A percentile compares a stretch with the other conserved stretches of the same genome.
Evolutionary conservation across 2,797 vertebrate species (phyloP).

Genomic region (Smutsia gigantea): DNA sequence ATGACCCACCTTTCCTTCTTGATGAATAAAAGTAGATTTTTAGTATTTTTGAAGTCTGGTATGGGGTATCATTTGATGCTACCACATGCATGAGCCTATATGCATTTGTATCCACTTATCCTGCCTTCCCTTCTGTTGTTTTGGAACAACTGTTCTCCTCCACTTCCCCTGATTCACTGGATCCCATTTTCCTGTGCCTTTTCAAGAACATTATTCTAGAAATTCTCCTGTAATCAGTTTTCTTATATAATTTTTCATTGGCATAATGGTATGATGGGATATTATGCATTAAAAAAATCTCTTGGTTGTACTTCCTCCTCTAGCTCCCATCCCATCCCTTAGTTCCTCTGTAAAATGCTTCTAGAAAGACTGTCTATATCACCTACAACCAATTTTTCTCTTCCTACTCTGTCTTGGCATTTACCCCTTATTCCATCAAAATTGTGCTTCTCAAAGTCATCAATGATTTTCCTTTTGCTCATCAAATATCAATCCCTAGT

Average conservation of each 20-base stretch:
- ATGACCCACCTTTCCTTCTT: neutral
- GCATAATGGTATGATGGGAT: neutral
- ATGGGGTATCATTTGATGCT: neutral
- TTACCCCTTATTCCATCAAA: neutral
- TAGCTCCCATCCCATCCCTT: neutral
- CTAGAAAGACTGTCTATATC: neutral
- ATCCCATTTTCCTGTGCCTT: neutral
- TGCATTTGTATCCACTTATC: neutral
- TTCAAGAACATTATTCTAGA: neutral
- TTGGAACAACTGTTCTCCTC: neutral
- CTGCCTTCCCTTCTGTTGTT: neutral
- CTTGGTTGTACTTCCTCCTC: neutral
- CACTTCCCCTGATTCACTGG: neutral
- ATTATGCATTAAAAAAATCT: neutral
- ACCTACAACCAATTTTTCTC: neutral
- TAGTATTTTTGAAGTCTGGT: neutral
- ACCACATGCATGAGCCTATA: neutral
- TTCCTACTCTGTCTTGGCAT: neutral
- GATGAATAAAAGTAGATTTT: neutral
- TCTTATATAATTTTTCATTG: neutral
- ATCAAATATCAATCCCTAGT: neutral
- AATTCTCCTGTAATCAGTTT: neutral
- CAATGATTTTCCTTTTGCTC: neutral
- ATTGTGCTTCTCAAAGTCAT: neutral
- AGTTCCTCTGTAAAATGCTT: neutral